Percentiles rank a stretch among this genome's conserved stretches.
These are phyloP conservation scores for Apamea sordens DNA, from an alignment of 2,888 invertebrate species.

Conservation along the genomic window DNA sequence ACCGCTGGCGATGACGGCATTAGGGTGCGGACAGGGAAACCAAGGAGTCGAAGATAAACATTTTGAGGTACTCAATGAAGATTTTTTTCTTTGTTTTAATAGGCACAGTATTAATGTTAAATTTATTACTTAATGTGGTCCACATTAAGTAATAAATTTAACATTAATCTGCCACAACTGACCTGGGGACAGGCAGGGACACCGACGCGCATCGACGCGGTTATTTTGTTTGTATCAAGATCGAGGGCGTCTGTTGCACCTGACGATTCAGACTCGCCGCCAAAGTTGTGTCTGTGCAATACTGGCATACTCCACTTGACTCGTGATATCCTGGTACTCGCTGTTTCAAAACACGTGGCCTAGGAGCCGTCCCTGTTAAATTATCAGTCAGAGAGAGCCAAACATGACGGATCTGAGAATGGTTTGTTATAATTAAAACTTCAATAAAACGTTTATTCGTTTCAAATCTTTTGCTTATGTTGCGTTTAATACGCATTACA, in stretches of 20 bases:
- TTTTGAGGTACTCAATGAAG: not conserved
- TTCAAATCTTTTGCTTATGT: too few relatives aligned
- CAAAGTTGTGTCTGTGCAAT: not conserved
- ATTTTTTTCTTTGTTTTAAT: not conserved
- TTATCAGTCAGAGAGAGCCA: too few relatives aligned
- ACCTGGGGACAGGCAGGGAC: too few relatives aligned
- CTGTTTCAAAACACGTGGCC: constrained; percentile 10
- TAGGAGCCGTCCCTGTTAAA: not conserved
- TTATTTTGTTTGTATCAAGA: not conserved
- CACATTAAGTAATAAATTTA: too few relatives aligned
- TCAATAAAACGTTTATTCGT: too few relatives aligned
- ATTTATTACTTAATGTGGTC: too few relatives aligned
- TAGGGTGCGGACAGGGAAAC: constrained; percentile 74
- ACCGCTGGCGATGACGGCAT: constrained; percentile 82
- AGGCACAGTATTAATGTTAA: too few relatives aligned
- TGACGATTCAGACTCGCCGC: not conserved
- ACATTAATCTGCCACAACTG: too few relatives aligned
- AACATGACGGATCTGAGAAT: too few relatives aligned
- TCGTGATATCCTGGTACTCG: constrained; percentile 13
- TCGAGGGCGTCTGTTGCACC: not conserved
- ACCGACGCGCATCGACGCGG: too few relatives aligned
- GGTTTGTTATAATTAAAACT: too few relatives aligned
- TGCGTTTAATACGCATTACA: too few relatives aligned
- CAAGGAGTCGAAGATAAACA: constrained; percentile 63
- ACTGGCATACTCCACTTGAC: not conserved